Conservation (phyloP, 2,888 invertebrate species). For the Watsonalla binaria region DNA sequence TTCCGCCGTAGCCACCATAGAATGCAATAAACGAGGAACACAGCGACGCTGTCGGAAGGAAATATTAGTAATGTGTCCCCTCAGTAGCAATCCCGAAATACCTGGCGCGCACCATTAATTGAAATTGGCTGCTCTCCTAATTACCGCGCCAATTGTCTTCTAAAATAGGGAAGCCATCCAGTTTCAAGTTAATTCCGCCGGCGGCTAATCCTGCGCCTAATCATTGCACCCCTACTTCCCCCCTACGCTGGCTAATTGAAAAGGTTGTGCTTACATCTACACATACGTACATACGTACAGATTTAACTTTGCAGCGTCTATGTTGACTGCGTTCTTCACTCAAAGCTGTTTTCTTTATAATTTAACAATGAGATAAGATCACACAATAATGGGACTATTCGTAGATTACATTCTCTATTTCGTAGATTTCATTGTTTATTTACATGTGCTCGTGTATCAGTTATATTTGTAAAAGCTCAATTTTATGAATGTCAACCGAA, state of each 20-base stretch:
- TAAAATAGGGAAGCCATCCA: conserved; percentile 33
- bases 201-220: conserved; percentile 66
- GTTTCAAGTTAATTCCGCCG: conserved; percentile 64
- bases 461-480: too few species aligned
- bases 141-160: conserved; percentile 18
- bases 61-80: conserved; percentile 31
- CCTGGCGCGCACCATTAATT: conserved; percentile 33
- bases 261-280: background rate
- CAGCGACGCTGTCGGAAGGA: conserved; percentile 8
- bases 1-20: conserved; percentile 13
- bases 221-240: conserved; percentile 46
- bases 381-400: too few species aligned
- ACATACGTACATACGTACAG: too few species aligned
- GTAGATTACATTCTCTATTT: too few species aligned
- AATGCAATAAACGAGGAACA: conserved; percentile 27
- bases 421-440: too few species aligned
- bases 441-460: too few species aligned
- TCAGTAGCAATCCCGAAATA: conserved; percentile 25
- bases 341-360: too few species aligned
- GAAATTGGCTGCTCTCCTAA: conserved; percentile 30
- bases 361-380: too few species aligned
- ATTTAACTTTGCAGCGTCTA: too few species aligned
- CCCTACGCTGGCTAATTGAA: conserved; percentile 7
- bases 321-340: too few species aligned
- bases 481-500: too few species aligned